phyloP scores from a whole-genome alignment of 2,797 vertebrate species.

The Micromesistius poutassou region DNA sequence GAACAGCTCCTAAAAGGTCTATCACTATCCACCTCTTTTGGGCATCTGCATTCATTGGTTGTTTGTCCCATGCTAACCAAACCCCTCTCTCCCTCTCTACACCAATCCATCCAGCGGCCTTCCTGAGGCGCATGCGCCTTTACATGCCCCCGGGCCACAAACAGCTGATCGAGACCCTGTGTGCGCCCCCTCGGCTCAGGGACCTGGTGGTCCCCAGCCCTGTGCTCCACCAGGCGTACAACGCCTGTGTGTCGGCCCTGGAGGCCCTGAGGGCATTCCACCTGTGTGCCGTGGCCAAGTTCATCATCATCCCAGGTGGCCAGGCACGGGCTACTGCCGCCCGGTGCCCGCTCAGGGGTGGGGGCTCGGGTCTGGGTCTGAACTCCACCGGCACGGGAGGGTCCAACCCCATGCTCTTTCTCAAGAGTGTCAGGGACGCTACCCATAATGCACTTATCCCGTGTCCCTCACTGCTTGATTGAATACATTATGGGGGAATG shows the following conservation, averaged over 20 bases:
- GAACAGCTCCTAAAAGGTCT: slow-evolving; percentile 13
- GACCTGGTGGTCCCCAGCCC: slow-evolving; percentile 52
- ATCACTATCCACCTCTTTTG: slow-evolving; percentile 24
- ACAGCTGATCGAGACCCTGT: slow-evolving; percentile 74
- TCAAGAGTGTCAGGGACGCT: slow-evolving; percentile 76
- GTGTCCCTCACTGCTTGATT: no score
- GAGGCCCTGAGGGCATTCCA: slow-evolving; percentile 74
- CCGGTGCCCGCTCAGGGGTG: slow-evolving; percentile 44
- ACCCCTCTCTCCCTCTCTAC: slow-evolving; percentile 32
- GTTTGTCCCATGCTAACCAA: slow-evolving; percentile 14
- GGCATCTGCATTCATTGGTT: background rate
- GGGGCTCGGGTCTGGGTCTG: slow-evolving; percentile 8
- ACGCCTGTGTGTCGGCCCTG: slow-evolving; percentile 70
- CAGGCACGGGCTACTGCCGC: slow-evolving; percentile 9
- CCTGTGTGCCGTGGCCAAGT: slow-evolving; percentile 74
- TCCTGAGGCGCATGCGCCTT: slow-evolving; percentile 81
- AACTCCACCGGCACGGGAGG: slow-evolving; percentile 75
- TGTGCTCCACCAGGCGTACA: slow-evolving; percentile 63
- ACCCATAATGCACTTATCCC: slow-evolving; percentile 63
- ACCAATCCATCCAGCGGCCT: slow-evolving; percentile 68
- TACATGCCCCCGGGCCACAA: slow-evolving; percentile 84
- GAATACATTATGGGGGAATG: no score
- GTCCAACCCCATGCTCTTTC: slow-evolving; percentile 71
- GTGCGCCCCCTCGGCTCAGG: slow-evolving; percentile 54
- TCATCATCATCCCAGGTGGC: slow-evolving; percentile 54